These are phyloP conservation scores for Sarcophilus harrisii DNA, from an alignment of 2,797 vertebrate genomes.

Conservation along the genomic window DNA sequence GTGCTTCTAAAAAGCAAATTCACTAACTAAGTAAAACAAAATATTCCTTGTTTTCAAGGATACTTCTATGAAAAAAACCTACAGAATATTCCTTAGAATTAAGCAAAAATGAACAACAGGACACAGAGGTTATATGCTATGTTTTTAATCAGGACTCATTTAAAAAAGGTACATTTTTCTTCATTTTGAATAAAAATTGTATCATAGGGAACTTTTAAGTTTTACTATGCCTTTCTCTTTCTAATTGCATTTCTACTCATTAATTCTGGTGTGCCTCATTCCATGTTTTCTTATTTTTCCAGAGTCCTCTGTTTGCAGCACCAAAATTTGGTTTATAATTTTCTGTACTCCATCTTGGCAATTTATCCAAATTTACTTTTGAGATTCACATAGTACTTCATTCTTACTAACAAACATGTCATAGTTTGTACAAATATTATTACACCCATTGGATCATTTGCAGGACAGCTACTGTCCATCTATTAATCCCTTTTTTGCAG, in stretches of 20 bases:
- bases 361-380: not conserved
- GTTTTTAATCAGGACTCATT: not conserved
- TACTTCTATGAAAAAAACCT: not conserved
- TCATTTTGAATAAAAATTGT: not conserved
- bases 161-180: not conserved
- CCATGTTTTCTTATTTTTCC: not conserved
- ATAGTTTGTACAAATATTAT: not conserved
- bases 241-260: not conserved
- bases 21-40: not conserved
- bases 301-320: not conserved
- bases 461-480: too few species aligned
- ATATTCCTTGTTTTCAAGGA: not conserved
- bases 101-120: not conserved
- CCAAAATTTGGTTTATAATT: not conserved
- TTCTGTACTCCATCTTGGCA: not conserved
- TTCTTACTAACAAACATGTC: not conserved
- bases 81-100: not conserved
- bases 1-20: not conserved
- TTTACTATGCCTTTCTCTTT: not conserved
- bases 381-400: not conserved
- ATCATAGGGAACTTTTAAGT: not conserved
- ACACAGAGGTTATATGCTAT: not conserved
- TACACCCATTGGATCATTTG: not conserved
- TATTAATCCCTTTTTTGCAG: too few species aligned
- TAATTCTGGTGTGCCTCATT: not conserved